Evolutionary conservation across 2,113 vertebrate genomes (phyloP), one percentile per base, ranked within the genome.

Genomic region (Corythornis madagascariensis): DNA sequence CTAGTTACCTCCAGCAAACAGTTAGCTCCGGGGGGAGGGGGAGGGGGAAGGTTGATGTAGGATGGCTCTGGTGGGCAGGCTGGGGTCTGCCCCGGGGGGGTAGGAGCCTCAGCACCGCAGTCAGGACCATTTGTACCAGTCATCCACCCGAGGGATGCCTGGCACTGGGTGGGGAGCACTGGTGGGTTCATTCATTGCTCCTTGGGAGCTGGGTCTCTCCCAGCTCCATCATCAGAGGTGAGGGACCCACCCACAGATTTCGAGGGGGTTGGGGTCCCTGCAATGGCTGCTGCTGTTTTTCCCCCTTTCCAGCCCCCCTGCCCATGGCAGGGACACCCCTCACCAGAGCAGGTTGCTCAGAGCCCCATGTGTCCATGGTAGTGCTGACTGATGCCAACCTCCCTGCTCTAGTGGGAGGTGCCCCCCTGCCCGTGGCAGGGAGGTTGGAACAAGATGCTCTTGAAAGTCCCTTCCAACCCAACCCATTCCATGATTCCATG

Each of bases 61-160:
- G 63, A 43, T 4, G 66, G 70, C 67, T 70, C 50, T 3, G 7
- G 29, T 0, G 6, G 1, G 9, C 10, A 9, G 75, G 25, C 31
- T 52, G 57, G 47, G 10, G 24, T 31, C 33, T 33, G 29, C 21
- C 14, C 17, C 3, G 42, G 2, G 2, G 7, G 45, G 56, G 21
- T 29, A 74, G 38, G 47, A 73, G 13, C 65, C 20, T 48, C 13
- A 2, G 55, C 45, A 77, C 33, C 4, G 0, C 4, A 1, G n/a
- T 10, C 69, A 3, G 67, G 11, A 25, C 33, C 16, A 33, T 71
- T 31, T 0, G 15, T 24, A 71, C 50, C 67, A 50, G 42, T 0
- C 2, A 28, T 11, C 4, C 19, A 35, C 31, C 56, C 1, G 1
- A 17, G 70, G 84, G 73, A 4, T 7, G 0, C 2, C 3, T 2